phyloP scores from a whole-genome alignment of 2,888 invertebrate species.

The Acrobeloides nanus region DNA sequence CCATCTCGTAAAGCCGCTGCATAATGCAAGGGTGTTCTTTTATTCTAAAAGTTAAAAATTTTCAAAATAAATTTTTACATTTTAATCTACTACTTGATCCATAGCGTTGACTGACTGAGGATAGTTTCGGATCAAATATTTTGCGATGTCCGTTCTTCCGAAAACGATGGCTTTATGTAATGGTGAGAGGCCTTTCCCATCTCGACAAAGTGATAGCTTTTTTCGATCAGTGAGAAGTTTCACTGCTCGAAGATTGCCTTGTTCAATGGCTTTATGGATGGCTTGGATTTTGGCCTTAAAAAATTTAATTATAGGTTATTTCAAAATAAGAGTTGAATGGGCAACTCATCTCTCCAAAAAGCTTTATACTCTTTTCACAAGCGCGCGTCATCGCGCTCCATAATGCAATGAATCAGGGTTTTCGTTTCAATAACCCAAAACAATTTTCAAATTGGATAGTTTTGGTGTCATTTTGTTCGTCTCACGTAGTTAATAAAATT shows the following conservation, averaged over 20 bases:
- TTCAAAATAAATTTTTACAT: constrained; percentile 6
- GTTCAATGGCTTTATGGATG: constrained; percentile 54
- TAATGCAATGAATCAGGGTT: too few relatives aligned
- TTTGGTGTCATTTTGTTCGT: too few relatives aligned
- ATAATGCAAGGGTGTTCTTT: constrained; percentile 66
- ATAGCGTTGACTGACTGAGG: constrained; percentile 55
- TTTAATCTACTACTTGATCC: constrained; percentile 50
- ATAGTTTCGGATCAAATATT: constrained; percentile 61
- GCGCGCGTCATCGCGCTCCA: too few relatives aligned
- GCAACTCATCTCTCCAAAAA: too few relatives aligned
- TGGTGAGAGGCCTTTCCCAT: constrained; percentile 49
- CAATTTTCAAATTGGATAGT: too few relatives aligned
- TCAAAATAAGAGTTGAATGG: too few relatives aligned
- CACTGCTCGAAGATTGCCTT: constrained; percentile 58
- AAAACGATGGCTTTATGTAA: constrained; percentile 58
- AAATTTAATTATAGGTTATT: background rate
- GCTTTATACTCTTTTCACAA: too few relatives aligned
- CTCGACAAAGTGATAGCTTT: constrained; percentile 56
- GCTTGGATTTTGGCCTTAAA: constrained; percentile 54
- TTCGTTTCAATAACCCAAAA: too few relatives aligned
- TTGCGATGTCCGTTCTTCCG: constrained; percentile 73
- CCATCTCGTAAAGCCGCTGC: constrained; percentile 63
- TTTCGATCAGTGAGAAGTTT: constrained; percentile 58
- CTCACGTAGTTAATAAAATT: too few relatives aligned
- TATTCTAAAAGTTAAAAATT: constrained; percentile 59